Base-by-base conservation (phyloP, 2,113 vertebrate species). In the Pipra filicauda region DNA sequence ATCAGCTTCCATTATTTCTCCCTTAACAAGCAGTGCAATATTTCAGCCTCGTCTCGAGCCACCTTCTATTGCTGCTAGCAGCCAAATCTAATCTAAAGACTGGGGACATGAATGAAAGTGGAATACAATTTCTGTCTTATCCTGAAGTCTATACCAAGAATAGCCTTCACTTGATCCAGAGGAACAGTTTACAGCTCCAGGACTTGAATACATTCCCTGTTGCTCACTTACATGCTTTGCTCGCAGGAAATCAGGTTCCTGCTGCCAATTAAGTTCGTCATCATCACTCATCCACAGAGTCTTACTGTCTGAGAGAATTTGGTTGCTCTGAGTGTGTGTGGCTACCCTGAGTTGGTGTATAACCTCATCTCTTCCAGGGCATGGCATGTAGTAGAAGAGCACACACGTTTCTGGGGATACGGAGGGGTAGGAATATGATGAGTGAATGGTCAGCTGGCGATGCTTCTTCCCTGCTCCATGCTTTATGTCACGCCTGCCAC, bases 181-280 rank as follows among this genome's bases (percentile, higher is more conserved):
- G 77, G 51, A 85, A 65, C 59, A 66, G n/a, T 31, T 92, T 86
- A 83, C 3, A 1, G 41, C 57, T 89, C 69, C 76, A 87, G 71
- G 61, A 86, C 75, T 57, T 69, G 65, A 81, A 90, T 88, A 65
- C 27, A 15, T 84, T 96, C 73, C 57, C 65, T 92, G 52, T 94
- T 75, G 86, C 84, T 87, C 65, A 57, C 57, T 95, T 89, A 61
- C 16, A 88, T 74, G 72, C 64, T 52, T 62, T 91, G 39, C 67
- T 91, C 93, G 81, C 64, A 95, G 72, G 59, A 94, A 94, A 88
- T 93, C 82, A 89, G 22, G 49, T 84, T 94, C 41, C 69, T 33
- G 24, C 41, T 96, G 79, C 72, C 93, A 69, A 3, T 92, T 80
- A 75, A 5, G 18, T 78, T 90, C 76, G 58, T 95, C 65, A 81